Base-by-base conservation (phyloP, 2,888 invertebrate genomes). In the Plutella xylostella region DNA sequence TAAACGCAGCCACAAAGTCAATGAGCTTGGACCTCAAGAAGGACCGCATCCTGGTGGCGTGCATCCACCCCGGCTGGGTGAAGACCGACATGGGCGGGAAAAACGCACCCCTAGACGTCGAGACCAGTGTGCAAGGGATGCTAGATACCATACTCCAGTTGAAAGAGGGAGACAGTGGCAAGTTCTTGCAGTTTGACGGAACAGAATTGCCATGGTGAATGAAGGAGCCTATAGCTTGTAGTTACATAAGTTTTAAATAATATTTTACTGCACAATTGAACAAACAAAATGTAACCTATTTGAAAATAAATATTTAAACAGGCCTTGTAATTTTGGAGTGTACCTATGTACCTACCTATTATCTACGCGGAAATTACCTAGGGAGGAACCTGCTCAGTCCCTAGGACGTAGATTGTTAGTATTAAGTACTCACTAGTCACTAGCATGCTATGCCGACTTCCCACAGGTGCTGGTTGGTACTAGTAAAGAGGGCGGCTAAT, bases 31-130 rank as follows among this genome's bases (percentile, higher is more conserved):
- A 97, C 69, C 79, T 96, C 50, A 89, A 89, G 63, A 85, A 86
- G 31, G 88, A 91, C 55, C 87, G 89, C 37, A 94, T 97, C 52
- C 61, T 95, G 15, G 92, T 90, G 1, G 85, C 90, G 0, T 86
- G 84, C 45, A 65, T 97, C 48, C 96, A 96, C 75, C 96, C 96
- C 0, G 96, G 96, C 2, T 96, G 96, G 96, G 94, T 96, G 6
- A 89, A 90, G 65, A 97, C 96, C 0, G 91, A 91, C 53, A 91
- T 96, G 93, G 96, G 96, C 4, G 96, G 96, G 4, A 72, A 85
- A 31, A 89, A 88, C 53, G 96, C 96, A 0, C 90, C 90, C 0
- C 72, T 95, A 25, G 89, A 90, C 43, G 78, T 93, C 1, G 87
- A 90, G 19, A 85, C 87, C 1, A 91, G 93, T 63, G 87, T 90